These are phyloP conservation scores for Latrodectus hesperus DNA, from an alignment of 2,888 invertebrate species.

Conservation along the genomic window DNA sequence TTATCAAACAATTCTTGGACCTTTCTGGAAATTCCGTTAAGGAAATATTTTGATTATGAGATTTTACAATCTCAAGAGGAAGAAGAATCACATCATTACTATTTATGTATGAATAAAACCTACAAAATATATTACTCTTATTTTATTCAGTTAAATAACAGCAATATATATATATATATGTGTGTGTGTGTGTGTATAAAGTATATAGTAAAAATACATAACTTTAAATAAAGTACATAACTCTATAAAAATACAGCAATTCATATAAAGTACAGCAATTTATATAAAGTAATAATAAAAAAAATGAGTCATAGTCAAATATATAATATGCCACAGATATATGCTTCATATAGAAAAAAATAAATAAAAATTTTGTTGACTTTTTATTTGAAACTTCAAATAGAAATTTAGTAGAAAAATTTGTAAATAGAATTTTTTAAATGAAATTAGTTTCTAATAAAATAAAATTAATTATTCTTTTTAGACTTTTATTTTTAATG, in stretches of 20 bases:
- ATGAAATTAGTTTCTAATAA: no score
- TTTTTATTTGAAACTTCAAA: no score
- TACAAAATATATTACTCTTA: neutral
- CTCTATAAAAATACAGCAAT: neutral
- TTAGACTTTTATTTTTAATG: no score
- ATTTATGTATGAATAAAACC: slow-evolving; percentile 28
- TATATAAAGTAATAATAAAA: neutral
- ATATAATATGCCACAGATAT: neutral
- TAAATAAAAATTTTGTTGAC: no score
- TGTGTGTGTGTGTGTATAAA: neutral
- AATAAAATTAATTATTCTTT: no score
- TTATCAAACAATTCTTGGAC: neutral
- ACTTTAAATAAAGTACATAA: neutral
- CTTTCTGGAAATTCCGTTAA: neutral
- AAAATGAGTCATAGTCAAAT: neutral
- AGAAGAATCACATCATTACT: slow-evolving; percentile 18
- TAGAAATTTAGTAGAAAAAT: no score
- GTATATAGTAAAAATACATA: neutral
- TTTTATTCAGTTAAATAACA: no score
- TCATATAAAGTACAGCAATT: neutral
- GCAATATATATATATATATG: neutral
- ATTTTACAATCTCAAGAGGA: slow-evolving; percentile 28
- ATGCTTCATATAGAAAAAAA: neutral
- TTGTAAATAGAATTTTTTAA: no score
- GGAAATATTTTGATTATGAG: neutral